phyloP scores from a whole-genome alignment of 1,140 invertebrate genomes.

The Drosophila kohkoa region DNA sequence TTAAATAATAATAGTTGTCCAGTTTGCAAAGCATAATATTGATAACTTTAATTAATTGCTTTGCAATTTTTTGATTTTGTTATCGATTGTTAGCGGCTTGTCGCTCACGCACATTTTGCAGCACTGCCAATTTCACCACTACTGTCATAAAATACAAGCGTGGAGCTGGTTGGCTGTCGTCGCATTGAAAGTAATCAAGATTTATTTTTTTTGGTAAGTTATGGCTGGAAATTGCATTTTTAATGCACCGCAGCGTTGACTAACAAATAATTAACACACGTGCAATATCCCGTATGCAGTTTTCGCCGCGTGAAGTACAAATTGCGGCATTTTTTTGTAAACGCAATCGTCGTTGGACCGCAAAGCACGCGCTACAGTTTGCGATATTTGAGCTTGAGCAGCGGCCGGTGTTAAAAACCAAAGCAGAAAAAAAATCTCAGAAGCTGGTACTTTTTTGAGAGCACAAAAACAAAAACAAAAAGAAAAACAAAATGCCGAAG shows the following conservation, averaged over 20 bases:
- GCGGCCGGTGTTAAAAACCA: background rate
- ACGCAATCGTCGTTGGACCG: constrained; percentile 9
- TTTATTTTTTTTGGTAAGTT: constrained; percentile 17
- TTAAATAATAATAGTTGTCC: too few species aligned
- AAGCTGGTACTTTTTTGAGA: constrained; percentile 9
- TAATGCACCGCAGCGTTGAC: background rate
- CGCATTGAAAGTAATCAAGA: constrained; percentile 27
- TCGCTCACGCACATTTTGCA: constrained; percentile 16
- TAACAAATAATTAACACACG: background rate
- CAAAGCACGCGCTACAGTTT: constrained; percentile 47
- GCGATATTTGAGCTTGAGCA: constrained; percentile 11
- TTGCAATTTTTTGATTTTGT: background rate
- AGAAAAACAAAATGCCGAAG: constrained; percentile 62
- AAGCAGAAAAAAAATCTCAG: background rate
- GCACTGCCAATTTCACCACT: constrained; percentile 20
- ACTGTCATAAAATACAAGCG: constrained; percentile 51
- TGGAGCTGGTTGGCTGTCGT: constrained; percentile 17
- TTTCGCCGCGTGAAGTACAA: background rate
- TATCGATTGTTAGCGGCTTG: background rate
- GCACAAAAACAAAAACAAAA: constrained; percentile 25
- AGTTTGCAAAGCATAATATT: too few species aligned
- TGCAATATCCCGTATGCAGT: background rate
- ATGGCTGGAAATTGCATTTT: background rate
- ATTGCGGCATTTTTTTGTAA: constrained; percentile 6
- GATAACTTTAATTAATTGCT: background rate